Evolutionary conservation across 2,888 invertebrate species (phyloP).

Genomic region (Eilema caniola): DNA sequence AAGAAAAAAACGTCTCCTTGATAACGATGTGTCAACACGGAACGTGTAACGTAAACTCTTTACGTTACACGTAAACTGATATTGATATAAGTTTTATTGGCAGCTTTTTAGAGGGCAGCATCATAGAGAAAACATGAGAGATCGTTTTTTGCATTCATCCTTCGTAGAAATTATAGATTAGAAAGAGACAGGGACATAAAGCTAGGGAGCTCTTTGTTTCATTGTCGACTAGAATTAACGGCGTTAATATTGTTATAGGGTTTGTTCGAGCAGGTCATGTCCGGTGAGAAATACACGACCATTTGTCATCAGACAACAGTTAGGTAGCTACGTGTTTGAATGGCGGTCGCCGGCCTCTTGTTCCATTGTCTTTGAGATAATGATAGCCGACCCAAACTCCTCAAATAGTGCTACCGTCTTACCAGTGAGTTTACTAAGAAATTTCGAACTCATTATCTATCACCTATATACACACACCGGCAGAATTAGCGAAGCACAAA

Average conservation of each 20-base stretch:
- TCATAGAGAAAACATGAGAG: not conserved
- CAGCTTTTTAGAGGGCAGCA: not conserved
- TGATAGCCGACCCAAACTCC: constrained; percentile 52
- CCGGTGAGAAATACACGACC: constrained; percentile 62
- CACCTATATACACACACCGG: too few relatives aligned
- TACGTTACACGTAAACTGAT: not conserved
- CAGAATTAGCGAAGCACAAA: too few relatives aligned
- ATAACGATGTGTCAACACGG: too few relatives aligned
- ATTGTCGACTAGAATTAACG: constrained; percentile 34
- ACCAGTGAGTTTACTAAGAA: constrained; percentile 8
- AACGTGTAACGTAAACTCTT: too few relatives aligned
- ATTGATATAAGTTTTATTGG: not conserved
- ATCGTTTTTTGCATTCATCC: not conserved
- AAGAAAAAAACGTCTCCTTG: too few relatives aligned
- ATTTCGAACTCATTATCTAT: not conserved
- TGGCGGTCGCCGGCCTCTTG: constrained; percentile 58
- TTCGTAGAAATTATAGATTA: not conserved
- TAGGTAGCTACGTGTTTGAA: constrained; percentile 57
- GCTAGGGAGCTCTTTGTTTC: constrained; percentile 12
- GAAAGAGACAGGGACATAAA: not conserved
- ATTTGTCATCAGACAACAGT: constrained; percentile 70
- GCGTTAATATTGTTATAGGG: constrained; percentile 43
- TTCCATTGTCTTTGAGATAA: constrained; percentile 66
- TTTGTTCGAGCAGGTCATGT: constrained; percentile 64
- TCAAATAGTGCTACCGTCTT: constrained; percentile 53